Evolutionary conservation across 2,888 invertebrate species (phyloP), one percentile per base, ranked within the genome.

Genomic region (Phalera bucephala): DNA sequence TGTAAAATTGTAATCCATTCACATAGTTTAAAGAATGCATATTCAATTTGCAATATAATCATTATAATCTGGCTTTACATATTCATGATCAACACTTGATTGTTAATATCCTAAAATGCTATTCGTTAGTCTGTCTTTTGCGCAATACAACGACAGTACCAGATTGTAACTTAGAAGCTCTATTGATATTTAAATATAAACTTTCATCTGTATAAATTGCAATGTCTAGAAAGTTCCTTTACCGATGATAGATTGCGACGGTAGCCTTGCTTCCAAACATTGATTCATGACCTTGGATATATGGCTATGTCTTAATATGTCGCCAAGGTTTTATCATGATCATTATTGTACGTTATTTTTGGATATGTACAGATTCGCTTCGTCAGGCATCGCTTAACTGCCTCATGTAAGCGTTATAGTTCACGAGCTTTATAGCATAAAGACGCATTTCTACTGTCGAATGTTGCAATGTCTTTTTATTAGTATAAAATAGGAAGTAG

Each of bases 1-100:
- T n/a, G n/a, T n/a, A n/a, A n/a, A n/a, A n/a, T n/a, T n/a, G n/a
- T n/a, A n/a, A n/a, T n/a, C n/a, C n/a, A n/a, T n/a, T n/a, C n/a
- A n/a, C 22, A 1, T 10, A 22, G 4, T 22, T 2, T 5, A 9
- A 2, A 21, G 3, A 21, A 21, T 21, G 21, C 10, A 10, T 22
- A 10, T 10, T 22, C 10, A 10, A 5, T 10, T 10, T n/a, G n/a
- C n/a, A n/a, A n/a, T n/a, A n/a, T 22, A 10, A 21, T 25, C 23
- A 25, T 38, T 8, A 13, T 12, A 31, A 34, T 22, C 20, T 13
- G 26, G 19, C 17, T 31, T 27, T 29, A 20, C 28, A 29, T 35
- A 31, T 35, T 35, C 29, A 29, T 28, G 31, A 31, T 28, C 12
- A 22, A 31, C 31, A 33, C 27, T 8, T 33, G 19, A 38, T 12